Conservation (phyloP, 2,113 vertebrate species). For the Tachysurus vachellii region DNA sequence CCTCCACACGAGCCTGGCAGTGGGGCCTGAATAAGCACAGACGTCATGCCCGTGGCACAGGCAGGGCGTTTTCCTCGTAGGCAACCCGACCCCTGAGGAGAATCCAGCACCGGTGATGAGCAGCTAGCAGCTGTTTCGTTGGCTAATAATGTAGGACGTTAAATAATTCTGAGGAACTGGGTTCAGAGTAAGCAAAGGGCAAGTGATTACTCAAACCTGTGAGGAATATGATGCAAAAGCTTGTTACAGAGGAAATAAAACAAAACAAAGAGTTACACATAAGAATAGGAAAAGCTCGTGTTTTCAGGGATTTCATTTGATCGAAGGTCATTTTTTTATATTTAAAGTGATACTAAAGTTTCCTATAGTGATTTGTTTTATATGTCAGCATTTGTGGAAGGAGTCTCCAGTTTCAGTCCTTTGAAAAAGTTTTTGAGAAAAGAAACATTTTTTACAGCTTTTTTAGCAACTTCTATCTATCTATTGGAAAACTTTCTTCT, state of each 20-base stretch:
- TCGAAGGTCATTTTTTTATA: neutral
- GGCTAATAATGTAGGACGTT: neutral
- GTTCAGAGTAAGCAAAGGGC: neutral
- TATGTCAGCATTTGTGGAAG: neutral
- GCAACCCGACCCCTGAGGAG: constrained; percentile 51
- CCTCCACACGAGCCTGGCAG: constrained; percentile 57
- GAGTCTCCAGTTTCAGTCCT: neutral
- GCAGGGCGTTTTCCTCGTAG: neutral
- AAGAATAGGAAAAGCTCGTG: neutral
- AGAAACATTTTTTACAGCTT: no score
- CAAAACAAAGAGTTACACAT: neutral
- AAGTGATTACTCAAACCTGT: constrained; percentile 13
- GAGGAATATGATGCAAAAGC: neutral
- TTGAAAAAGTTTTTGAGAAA: no score
- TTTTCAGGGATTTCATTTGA: no score
- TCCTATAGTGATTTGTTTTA: neutral
- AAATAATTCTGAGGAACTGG: neutral
- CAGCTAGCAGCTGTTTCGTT: neutral
- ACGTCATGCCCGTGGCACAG: constrained; percentile 35
- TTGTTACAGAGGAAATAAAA: neutral
- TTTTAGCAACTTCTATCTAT: no score
- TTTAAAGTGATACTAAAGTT: neutral
- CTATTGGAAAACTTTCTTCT: no score
- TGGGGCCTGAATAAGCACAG: constrained; percentile 71
- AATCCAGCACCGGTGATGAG: constrained; percentile 2